A percentile compares a stretch with the other conserved stretches of the same genome.
These are phyloP conservation scores for Petrocephalus sullivani DNA, from an alignment of 2,797 vertebrate genomes.

Conservation along the genomic window DNA sequence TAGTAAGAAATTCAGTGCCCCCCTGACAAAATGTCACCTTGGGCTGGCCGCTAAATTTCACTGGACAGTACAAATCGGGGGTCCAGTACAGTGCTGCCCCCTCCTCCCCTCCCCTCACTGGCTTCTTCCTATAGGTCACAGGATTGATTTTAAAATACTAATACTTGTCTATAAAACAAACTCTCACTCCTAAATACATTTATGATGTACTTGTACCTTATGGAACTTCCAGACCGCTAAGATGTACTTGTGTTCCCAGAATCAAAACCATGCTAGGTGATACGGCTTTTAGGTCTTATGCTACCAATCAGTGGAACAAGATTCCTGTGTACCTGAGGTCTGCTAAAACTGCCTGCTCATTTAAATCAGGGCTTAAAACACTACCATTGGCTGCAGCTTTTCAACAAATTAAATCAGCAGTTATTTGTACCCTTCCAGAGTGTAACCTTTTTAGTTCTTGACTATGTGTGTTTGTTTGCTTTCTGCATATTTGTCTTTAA, in stretches of 20 bases:
- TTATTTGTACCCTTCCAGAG: neutral
- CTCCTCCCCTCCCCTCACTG: neutral
- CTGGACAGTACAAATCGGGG: neutral
- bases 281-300: neutral
- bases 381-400: neutral
- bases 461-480: neutral
- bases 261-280: neutral
- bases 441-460: neutral
- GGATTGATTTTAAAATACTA: neutral
- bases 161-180: neutral
- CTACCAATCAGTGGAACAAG: neutral
- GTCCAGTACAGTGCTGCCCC: no score
- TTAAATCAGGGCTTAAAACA: neutral
- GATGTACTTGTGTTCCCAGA: neutral
- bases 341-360: neutral
- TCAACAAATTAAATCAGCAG: neutral
- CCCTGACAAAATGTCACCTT: no score
- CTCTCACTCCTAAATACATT: neutral
- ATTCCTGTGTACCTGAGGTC: neutral
- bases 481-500: neutral
- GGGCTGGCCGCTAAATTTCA: neutral
- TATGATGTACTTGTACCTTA: neutral
- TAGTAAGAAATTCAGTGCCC: neutral
- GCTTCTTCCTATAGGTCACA: neutral
- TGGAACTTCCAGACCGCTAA: neutral